phyloP scores from a whole-genome alignment of 2,888 invertebrate species.

The Brenthis daphne region DNA sequence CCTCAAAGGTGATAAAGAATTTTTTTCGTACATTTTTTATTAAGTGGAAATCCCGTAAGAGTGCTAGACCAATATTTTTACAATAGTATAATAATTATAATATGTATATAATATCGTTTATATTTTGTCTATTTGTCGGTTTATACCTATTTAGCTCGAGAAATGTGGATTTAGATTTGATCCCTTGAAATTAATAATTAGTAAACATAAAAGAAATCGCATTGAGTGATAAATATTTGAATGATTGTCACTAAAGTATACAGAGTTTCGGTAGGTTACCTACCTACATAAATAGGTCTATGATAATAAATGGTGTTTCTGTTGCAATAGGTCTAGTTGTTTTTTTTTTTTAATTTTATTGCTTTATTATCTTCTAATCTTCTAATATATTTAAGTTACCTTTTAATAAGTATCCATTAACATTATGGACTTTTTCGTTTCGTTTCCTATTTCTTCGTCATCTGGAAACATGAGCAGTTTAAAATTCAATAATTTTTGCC shows the following conservation, averaged over 20 bases:
- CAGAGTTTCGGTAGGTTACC: too few species aligned
- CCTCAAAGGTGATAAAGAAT: background rate
- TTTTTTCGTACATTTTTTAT: background rate
- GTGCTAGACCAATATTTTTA: background rate
- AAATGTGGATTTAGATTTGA: background rate
- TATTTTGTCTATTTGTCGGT: too few species aligned
- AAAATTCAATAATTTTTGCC: constrained; percentile 68
- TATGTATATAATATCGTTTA: too few species aligned
- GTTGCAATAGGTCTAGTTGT: too few species aligned
- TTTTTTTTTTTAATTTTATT: too few species aligned
- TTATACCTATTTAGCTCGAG: background rate
- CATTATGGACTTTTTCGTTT: constrained; percentile 16
- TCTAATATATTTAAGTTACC: background rate
- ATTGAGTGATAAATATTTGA: too few species aligned
- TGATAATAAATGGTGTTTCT: too few species aligned
- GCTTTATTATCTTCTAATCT: background rate
- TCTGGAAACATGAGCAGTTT: constrained; percentile 53
- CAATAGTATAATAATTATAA: background rate
- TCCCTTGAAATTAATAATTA: too few species aligned
- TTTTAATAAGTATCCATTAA: background rate
- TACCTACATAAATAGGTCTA: too few species aligned
- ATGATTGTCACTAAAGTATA: too few species aligned
- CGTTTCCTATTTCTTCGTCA: constrained; percentile 31
- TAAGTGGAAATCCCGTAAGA: too few species aligned
- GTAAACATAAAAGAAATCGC: too few species aligned